Percentiles rank a stretch among this genome's conserved stretches.
Conservation (phyloP, 2,888 invertebrate genomes). For the Cryptocephalus primarius region DNA sequence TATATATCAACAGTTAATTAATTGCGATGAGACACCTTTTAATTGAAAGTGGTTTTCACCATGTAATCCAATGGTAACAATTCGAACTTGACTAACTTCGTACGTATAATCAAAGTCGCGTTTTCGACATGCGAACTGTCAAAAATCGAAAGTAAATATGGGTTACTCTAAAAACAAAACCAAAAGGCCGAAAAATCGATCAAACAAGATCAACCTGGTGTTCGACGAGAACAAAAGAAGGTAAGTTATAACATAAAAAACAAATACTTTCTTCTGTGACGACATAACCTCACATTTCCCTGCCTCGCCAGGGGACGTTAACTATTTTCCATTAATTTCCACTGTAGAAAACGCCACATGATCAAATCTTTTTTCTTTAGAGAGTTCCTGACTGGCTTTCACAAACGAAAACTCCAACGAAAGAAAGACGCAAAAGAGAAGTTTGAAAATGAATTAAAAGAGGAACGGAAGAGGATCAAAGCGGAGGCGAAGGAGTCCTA, state of each 20-base stretch:
- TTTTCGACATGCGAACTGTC: too few relatives aligned
- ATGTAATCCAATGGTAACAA: too few relatives aligned
- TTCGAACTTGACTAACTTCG: too few relatives aligned
- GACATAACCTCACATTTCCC: slow-evolving; percentile 6
- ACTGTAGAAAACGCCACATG: neutral
- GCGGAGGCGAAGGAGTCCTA: slow-evolving; percentile 62
- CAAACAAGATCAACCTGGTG: slow-evolving; percentile 42
- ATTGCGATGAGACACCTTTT: too few relatives aligned
- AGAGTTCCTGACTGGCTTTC: slow-evolving; percentile 72
- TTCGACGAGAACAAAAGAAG: slow-evolving; percentile 50
- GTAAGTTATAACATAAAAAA: slow-evolving; percentile 31
- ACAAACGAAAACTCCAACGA: slow-evolving; percentile 66
- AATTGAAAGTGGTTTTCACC: too few relatives aligned
- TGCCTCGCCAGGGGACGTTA: neutral
- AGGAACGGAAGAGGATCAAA: slow-evolving; percentile 64
- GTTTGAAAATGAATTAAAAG: slow-evolving; percentile 57
- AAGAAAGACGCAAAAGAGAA: slow-evolving; percentile 65
- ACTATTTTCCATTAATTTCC: too few relatives aligned
- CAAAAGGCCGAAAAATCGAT: slow-evolving; percentile 37
- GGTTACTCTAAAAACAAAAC: slow-evolving; percentile 9
- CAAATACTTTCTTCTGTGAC: neutral
- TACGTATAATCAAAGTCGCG: too few relatives aligned
- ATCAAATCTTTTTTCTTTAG: slow-evolving; percentile 38
- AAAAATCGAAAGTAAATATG: slow-evolving; percentile 6
- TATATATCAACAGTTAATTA: too few relatives aligned